A percentile compares a stretch with the other conserved stretches of the same genome.
These are phyloP conservation scores for Oostethus manadensis DNA, from an alignment of 2,113 vertebrate genomes.

Conservation along the genomic window DNA sequence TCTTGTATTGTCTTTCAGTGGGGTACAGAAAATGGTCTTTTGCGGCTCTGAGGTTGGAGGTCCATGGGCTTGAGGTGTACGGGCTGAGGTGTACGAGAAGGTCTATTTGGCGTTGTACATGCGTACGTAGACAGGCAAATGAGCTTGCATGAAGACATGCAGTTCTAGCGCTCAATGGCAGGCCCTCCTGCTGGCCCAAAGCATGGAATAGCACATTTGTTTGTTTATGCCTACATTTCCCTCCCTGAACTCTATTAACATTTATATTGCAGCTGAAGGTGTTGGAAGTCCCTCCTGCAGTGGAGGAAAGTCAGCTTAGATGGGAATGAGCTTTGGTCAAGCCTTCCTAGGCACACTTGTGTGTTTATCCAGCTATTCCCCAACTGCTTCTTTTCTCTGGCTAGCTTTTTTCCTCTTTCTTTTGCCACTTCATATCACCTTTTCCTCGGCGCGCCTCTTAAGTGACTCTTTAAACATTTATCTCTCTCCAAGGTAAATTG, in stretches of 20 bases:
- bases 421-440: slow-evolving; percentile 59
- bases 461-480: slow-evolving; percentile 70
- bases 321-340: slow-evolving; percentile 66
- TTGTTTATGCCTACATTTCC: slow-evolving; percentile 73
- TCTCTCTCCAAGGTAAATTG: slow-evolving; percentile 70
- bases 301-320: slow-evolving; percentile 57
- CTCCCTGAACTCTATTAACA: slow-evolving; percentile 78
- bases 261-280: slow-evolving; percentile 77
- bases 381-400: slow-evolving; percentile 58
- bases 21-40: slow-evolving; percentile 31
- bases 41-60: slow-evolving; percentile 39
- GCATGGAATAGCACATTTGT: slow-evolving; percentile 70
- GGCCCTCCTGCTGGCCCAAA: slow-evolving; percentile 63
- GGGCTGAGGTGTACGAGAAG: slow-evolving; percentile 33
- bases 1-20: slow-evolving; percentile 8
- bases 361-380: slow-evolving; percentile 66
- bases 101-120: slow-evolving; percentile 38
- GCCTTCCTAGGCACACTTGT: slow-evolving; percentile 59
- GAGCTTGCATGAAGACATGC: slow-evolving; percentile 18
- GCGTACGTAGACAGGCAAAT: slow-evolving; percentile 16
- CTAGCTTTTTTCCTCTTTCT: slow-evolving; percentile 15
- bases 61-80: slow-evolving; percentile 25
- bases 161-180: slow-evolving; percentile 46
- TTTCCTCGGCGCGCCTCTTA: slow-evolving; percentile 63
- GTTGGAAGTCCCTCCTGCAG: slow-evolving; percentile 69